These are phyloP conservation scores for Girardia tigrina DNA, from an alignment of 2,888 invertebrate species.

Conservation along the genomic window DNA sequence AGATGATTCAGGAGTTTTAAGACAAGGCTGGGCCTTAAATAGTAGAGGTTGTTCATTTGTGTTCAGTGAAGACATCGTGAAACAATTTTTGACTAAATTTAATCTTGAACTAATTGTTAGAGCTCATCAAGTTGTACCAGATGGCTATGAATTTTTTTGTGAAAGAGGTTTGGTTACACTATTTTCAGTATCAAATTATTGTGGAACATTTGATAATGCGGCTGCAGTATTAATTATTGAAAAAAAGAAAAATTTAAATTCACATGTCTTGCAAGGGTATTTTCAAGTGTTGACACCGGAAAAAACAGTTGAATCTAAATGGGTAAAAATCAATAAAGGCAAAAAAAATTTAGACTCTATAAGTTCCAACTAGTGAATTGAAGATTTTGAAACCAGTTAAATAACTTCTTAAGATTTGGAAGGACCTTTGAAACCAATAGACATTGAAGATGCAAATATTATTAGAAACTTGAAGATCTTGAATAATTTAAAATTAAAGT, in stretches of 20 bases:
- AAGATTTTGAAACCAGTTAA: too few relatives aligned
- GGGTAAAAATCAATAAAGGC: neutral
- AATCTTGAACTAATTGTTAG: constrained; percentile 27
- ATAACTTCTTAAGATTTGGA: too few relatives aligned
- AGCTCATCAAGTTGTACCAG: constrained; percentile 27
- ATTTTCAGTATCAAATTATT: constrained; percentile 26
- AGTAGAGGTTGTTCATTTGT: constrained; percentile 25
- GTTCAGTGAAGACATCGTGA: neutral
- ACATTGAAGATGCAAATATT: too few relatives aligned
- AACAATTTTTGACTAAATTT: constrained; percentile 16
- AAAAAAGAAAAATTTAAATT: neutral
- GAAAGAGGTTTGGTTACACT: constrained; percentile 23
- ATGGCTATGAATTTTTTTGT: constrained; percentile 21
- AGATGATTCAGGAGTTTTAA: neutral
- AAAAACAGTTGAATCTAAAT: neutral
- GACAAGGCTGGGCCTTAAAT: constrained; percentile 25
- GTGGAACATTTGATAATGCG: constrained; percentile 25
- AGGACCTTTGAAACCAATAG: too few relatives aligned
- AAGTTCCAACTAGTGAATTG: too few relatives aligned
- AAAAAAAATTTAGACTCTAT: too few relatives aligned
- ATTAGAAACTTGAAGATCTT: too few relatives aligned
- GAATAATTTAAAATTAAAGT: too few relatives aligned
- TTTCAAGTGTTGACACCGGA: constrained; percentile 15
- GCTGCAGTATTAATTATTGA: constrained; percentile 5
- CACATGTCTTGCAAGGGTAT: neutral